Evolutionary conservation across 2,113 vertebrate genomes (phyloP).

Genomic region (Oceanites oceanicus): DNA sequence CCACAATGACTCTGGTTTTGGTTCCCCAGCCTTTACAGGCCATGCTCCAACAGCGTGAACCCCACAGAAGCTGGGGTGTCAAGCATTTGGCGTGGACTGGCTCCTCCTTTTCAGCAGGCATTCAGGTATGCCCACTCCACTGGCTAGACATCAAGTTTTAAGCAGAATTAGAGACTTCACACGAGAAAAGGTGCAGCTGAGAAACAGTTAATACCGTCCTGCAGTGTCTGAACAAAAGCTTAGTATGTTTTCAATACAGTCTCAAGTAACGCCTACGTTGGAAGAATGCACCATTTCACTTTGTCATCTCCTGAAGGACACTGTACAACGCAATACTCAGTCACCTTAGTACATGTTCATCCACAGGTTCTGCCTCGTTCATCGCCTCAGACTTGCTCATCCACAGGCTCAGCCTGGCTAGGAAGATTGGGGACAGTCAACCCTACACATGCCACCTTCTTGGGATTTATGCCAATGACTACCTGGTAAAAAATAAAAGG

Average conservation of each 20-base stretch:
- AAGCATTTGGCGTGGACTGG: not conserved
- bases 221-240: not conserved
- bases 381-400: not conserved
- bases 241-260: not conserved
- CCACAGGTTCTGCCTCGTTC: not conserved
- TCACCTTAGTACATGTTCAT: not conserved
- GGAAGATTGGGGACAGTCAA: not conserved
- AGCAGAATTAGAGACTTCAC: not conserved
- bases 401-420: not conserved
- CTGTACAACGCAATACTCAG: not conserved
- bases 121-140: not conserved
- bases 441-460: not conserved
- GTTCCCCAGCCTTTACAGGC: not conserved
- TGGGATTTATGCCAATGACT: not conserved
- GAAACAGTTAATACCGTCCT: not conserved
- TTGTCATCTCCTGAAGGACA: not conserved
- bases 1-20: not conserved
- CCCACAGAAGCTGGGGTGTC: not conserved
- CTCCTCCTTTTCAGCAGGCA: not conserved
- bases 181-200: not conserved
- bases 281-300: not conserved
- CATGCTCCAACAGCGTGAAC: not conserved
- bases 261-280: not conserved
- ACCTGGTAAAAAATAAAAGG: not conserved
- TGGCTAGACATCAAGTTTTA: not conserved